Percentiles rank a stretch among this genome's conserved stretches.
Evolutionary conservation across 2,888 invertebrate species (phyloP).

Genomic region (Drosophila nigricruria): DNA sequence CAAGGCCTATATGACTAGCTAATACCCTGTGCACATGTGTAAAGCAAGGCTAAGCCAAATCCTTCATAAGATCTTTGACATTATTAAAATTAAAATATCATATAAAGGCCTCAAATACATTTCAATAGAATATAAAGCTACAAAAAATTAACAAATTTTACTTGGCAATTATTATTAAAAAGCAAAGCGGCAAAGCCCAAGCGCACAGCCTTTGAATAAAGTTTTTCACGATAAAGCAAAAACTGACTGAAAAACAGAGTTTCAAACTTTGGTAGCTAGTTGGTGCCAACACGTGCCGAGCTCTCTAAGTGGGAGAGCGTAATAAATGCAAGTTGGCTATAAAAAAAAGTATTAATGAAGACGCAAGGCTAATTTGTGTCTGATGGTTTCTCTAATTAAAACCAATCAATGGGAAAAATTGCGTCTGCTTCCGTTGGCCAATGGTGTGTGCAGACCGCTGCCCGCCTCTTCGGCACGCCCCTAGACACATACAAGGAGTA

Average conservation of each 20-base stretch:
- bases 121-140: not conserved
- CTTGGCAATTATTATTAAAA: constrained; percentile 56
- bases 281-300: not conserved
- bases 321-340: constrained; percentile 50
- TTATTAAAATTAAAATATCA: not conserved
- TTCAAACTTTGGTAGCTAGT: constrained; percentile 16
- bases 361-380: constrained; percentile 73
- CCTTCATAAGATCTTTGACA: not conserved
- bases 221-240: not conserved
- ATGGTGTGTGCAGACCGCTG: constrained; percentile 2
- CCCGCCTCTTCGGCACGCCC: not conserved
- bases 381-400: constrained; percentile 80
- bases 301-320: not conserved
- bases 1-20: not conserved
- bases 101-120: not conserved
- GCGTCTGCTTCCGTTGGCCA: constrained; percentile 59
- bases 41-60: not conserved
- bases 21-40: not conserved
- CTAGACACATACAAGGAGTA: not conserved
- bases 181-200: constrained; percentile 48
- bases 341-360: constrained; percentile 76
- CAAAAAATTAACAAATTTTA: no score
- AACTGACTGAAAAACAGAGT: constrained; percentile 23
- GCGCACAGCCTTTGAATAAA: constrained; percentile 9
- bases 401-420: constrained; percentile 77